Base-by-base conservation (phyloP, 2,797 vertebrate genomes). In the Urosaurus nigricauda region DNA sequence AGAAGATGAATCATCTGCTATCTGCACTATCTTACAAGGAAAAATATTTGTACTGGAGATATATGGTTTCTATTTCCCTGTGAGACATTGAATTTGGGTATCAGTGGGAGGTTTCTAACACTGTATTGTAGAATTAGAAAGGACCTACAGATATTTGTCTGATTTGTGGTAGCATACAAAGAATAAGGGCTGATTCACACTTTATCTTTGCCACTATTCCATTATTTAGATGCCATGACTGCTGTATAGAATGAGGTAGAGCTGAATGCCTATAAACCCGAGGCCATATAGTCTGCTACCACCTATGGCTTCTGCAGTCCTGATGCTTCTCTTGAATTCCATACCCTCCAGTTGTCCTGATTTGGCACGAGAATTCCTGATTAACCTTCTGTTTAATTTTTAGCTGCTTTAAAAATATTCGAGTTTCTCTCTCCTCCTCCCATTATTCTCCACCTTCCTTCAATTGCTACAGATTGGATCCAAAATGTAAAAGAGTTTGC, bases 1-100 rank as follows among this genome's bases (percentile, higher is more conserved):
- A 85, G 95, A 89, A 88, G 92, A 94, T 96, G 91, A 96, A 74
- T 95, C 93, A 95, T 92, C 93, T 86, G 86, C 74, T 90, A 83
- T 51, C 87, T 0, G 3, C 88, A 93, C 93, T 95, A 94, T 91
- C 95, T 96, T 95, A 93, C 47, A 84, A 89, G 93, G 90, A 95
- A 78, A 88, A 94, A 90, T 90, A 51, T 93, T 81, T 95, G 37
- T 90, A 90, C 84, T 93, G 90, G 92, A 94, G 91, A 96, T 94
- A 95, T 94, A 92, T 0, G 40, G 90, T 90, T 95, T 93, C 93
- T 92, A 89, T 84, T 53, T 93, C 91, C 93, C 81, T 1, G 8
- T 73, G 92, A 90, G 79, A 87, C 95, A 87, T 85, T 92, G 91
- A 77, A 90, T 93, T 86, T 91, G 94, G 85, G 92, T 96, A 81